Evolutionary conservation across 2,797 vertebrate genomes (phyloP).

Genomic region (Hydrolagus colliei): DNA sequence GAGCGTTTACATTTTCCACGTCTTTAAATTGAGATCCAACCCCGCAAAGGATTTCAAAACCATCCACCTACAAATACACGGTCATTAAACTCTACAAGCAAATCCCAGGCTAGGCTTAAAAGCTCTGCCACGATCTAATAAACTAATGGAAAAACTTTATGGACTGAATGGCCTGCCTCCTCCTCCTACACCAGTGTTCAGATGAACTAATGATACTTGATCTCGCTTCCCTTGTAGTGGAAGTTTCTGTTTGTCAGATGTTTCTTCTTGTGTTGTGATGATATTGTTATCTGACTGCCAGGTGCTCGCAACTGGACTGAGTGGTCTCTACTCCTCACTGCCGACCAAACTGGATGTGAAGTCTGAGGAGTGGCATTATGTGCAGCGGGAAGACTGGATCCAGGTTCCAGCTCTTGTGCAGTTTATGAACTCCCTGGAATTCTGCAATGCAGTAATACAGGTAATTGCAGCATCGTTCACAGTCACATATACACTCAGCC

Average conservation of each 20-base stretch:
- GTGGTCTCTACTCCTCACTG: conserved; percentile 91
- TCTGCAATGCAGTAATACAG: conserved; percentile 97
- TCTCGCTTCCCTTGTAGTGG: too few species aligned
- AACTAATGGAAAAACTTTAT: too few species aligned
- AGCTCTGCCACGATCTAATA: too few species aligned
- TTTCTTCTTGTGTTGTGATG: background rate
- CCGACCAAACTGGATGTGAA: conserved; percentile 84
- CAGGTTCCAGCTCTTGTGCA: conserved; percentile 80
- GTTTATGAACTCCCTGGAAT: conserved; percentile 95
- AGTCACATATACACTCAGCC: background rate
- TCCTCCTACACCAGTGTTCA: too few species aligned
- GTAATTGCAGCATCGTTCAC: conserved; percentile 46
- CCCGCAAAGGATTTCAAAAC: too few species aligned
- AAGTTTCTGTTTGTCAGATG: background rate
- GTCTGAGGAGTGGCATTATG: conserved; percentile 86
- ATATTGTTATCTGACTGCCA: conserved; percentile 46
- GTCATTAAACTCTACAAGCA: too few species aligned
- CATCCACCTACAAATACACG: too few species aligned
- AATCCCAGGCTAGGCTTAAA: too few species aligned
- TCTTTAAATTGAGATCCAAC: too few species aligned
- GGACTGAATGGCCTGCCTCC: too few species aligned
- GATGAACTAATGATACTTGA: too few species aligned
- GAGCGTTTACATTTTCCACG: too few species aligned
- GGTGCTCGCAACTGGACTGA: conserved; percentile 93
- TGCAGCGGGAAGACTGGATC: conserved; percentile 85